phyloP scores from a whole-genome alignment of 2,113 vertebrate species.

The Indicator indicator region DNA sequence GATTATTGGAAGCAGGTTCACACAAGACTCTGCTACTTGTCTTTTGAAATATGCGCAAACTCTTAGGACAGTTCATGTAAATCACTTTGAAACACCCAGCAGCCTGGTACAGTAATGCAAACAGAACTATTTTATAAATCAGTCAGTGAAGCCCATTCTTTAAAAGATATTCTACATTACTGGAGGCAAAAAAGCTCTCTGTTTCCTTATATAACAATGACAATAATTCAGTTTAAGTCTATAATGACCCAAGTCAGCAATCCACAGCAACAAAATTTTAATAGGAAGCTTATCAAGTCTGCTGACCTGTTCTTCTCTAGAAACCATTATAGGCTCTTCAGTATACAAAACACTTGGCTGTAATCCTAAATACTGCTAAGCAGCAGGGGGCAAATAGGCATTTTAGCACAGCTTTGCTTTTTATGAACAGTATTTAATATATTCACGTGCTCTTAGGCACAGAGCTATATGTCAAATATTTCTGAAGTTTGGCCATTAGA shows the following conservation, averaged over 20 bases:
- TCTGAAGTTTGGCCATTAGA: constrained; percentile 47
- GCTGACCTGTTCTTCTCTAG: constrained; percentile 68
- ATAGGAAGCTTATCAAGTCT: constrained; percentile 74
- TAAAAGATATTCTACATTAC: constrained; percentile 51
- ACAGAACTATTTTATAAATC: constrained; percentile 68
- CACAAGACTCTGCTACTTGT: constrained; percentile 58
- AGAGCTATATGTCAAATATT: constrained; percentile 35
- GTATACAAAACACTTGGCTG: constrained; percentile 74
- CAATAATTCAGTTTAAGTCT: constrained; percentile 75
- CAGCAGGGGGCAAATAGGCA: constrained; percentile 73
- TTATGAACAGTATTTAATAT: constrained; percentile 75
- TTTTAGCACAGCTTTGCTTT: constrained; percentile 74
- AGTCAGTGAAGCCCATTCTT: constrained; percentile 48
- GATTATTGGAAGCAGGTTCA: constrained; percentile 63
- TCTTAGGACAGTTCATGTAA: constrained; percentile 63
- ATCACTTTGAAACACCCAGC: constrained; percentile 61
- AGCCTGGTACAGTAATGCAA: constrained; percentile 45
- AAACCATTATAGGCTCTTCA: constrained; percentile 66
- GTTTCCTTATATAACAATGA: constrained; percentile 68
- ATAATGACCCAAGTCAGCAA: constrained; percentile 73
- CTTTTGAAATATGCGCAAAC: constrained; percentile 41
- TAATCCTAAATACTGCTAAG: constrained; percentile 79
- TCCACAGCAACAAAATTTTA: constrained; percentile 71
- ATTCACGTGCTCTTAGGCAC: constrained; percentile 33
- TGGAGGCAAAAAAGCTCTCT: constrained; percentile 49